Evolutionary conservation across 2,113 vertebrate genomes (phyloP).

Genomic region (Tympanuchus pallidicinctus): DNA sequence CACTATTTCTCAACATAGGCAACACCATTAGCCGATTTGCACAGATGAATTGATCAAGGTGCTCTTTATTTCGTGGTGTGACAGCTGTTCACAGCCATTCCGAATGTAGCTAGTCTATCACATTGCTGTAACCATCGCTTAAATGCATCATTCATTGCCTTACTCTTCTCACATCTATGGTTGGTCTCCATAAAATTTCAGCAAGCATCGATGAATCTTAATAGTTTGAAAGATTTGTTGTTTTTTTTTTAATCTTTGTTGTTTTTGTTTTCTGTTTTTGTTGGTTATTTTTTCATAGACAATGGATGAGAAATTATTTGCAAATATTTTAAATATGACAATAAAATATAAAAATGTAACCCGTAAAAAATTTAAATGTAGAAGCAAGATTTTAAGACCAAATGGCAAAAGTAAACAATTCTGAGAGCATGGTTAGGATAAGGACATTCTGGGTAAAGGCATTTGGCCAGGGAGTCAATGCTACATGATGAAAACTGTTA

Average conservation of each 20-base stretch:
- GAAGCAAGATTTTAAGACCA: neutral
- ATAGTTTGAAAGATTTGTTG: neutral
- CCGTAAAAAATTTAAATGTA: neutral
- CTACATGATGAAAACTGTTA: neutral
- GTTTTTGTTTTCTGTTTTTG: neutral
- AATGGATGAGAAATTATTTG: neutral
- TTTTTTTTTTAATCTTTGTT: neutral
- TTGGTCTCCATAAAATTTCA: neutral
- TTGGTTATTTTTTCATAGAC: neutral
- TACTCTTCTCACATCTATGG: neutral
- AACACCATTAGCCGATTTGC: neutral
- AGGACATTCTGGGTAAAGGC: neutral
- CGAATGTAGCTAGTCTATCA: neutral
- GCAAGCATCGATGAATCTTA: neutral
- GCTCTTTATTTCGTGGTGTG: neutral
- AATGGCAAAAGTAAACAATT: neutral
- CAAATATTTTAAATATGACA: neutral
- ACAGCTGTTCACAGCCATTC: too few species aligned
- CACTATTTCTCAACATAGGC: neutral
- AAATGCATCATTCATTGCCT: neutral
- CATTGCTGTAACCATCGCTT: neutral
- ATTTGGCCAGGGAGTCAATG: neutral
- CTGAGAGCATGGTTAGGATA: neutral
- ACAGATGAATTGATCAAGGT: too few species aligned
- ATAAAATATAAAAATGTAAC: neutral